Conservation (phyloP, 2,113 vertebrate genomes). For the Prinia subflava region DNA sequence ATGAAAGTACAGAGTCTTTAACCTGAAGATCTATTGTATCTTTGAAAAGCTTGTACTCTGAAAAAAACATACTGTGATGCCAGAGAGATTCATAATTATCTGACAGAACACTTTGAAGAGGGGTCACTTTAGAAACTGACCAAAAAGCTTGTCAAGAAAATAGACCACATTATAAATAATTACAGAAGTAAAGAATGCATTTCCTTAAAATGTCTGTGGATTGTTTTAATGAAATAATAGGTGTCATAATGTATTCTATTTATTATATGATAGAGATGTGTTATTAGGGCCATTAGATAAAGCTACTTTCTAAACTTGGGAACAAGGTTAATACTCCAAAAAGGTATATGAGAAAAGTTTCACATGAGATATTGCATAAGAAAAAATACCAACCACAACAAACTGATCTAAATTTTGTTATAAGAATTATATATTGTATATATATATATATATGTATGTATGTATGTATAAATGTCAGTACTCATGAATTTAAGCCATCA, state of each 20-base stretch:
- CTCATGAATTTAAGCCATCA: conserved; percentile 15
- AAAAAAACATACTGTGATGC: conserved; percentile 59
- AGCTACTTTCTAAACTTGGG: conserved; percentile 75
- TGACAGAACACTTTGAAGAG: conserved; percentile 66
- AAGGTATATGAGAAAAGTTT: conserved; percentile 74
- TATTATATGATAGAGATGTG: conserved; percentile 73
- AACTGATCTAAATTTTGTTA: conserved; percentile 62
- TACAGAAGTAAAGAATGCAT: conserved; percentile 64
- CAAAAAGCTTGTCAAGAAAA: conserved; percentile 71
- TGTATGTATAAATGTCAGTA: background rate
- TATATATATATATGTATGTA: background rate
- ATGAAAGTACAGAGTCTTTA: conserved; percentile 76
- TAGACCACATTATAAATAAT: conserved; percentile 77
- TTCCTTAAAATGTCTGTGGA: conserved; percentile 64
- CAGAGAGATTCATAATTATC: conserved; percentile 72
- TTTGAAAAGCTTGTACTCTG: conserved; percentile 74
- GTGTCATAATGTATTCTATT: conserved; percentile 73
- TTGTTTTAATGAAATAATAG: conserved; percentile 62
- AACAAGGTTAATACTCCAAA: conserved; percentile 79
- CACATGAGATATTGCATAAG: conserved; percentile 82
- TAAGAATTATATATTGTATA: background rate
- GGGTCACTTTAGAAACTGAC: conserved; percentile 65
- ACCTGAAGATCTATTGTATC: conserved; percentile 74
- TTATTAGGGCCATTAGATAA: conserved; percentile 57
- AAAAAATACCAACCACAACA: conserved; percentile 68